Base-by-base conservation (phyloP, 2,797 vertebrate species). In the Astyanax mexicanus region DNA sequence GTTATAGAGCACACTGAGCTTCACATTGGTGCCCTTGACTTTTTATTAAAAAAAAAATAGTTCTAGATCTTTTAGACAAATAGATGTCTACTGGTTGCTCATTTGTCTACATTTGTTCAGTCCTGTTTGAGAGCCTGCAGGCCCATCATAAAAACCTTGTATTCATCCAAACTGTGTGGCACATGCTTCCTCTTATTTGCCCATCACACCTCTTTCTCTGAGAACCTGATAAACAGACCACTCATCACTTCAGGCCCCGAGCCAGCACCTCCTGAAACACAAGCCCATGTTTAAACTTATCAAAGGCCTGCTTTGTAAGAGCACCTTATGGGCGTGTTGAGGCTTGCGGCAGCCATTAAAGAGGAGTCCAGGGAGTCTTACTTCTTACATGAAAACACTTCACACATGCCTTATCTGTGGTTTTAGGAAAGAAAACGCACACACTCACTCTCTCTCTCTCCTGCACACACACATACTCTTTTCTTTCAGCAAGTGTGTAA, bases 191-290 rank as follows among this genome's bases (percentile, higher is more conserved):
- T 52, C 72, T 75, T 29, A 55, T n/a, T n/a, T 51, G 12, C 45
- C 32, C 54, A 40, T 67, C 29, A 62, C 19, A 55, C 13, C 27
- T 38, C 19, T 38, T 47, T 72, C 45, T 6, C 17, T 73, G 51
- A 65, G 15, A 47, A 58, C 54, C 57, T 79, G 81, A 74, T 65
- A 40, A 21, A 23, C 66, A 70, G 6, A 44, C 66, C 51, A 66
- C 68, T 68, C 58, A 79, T 81, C 75, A 58, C 37, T 57, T 15
- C 32, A 32, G 5, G 37, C 68, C 38, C 62, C 72, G 51, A 67
- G 23, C 2, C 29, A 7, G 42, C 10, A 47, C 9, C 42, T 42
- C 54, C 21, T 66, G 47, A 58, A 74, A 51, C 38, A 51, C 57
- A 12, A 54, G 37, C 37, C 8, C 2, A 32, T 54, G 25, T 44